Conservation (phyloP, 2,888 invertebrate species). For the Ophioninae sp. region DNA sequence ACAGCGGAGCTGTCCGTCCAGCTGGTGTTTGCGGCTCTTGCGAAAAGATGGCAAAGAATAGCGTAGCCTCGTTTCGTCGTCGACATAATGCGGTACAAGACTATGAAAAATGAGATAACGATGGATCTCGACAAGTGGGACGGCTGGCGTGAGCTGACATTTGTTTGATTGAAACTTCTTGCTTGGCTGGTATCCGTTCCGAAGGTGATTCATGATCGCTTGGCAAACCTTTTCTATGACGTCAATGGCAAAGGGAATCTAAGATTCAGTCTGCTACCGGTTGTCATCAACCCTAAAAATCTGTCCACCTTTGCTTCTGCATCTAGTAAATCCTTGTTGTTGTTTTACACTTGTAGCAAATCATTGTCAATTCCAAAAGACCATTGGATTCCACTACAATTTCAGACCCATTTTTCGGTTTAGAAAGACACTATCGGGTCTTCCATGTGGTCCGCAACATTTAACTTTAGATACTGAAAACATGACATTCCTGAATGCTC, state of each 20-base stretch:
- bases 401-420: not conserved
- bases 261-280: not conserved
- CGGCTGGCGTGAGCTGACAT: not conserved
- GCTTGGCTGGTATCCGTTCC: not conserved
- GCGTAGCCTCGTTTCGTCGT: not conserved
- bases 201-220: not conserved
- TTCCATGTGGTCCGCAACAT: not conserved
- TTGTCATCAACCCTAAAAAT: too few relatives aligned
- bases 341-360: not conserved
- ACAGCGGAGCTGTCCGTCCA: conserved; percentile 33
- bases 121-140: not conserved
- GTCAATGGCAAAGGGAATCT: not conserved
- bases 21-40: conserved; percentile 39
- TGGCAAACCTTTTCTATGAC: not conserved
- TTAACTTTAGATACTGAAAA: not conserved
- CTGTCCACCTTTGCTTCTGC: too few relatives aligned
- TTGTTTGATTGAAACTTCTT: not conserved
- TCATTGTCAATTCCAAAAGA: not conserved
- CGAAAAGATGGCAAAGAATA: conserved; percentile 30
- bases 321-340: too few relatives aligned
- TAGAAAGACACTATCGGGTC: not conserved
- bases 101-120: not conserved
- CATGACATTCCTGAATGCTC: not conserved
- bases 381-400: not conserved
- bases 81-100: conserved; percentile 12